Percentiles rank a stretch among this genome's conserved stretches.
Evolutionary conservation across 2,888 invertebrate species (phyloP).

Genomic region (Conomelus anceps): DNA sequence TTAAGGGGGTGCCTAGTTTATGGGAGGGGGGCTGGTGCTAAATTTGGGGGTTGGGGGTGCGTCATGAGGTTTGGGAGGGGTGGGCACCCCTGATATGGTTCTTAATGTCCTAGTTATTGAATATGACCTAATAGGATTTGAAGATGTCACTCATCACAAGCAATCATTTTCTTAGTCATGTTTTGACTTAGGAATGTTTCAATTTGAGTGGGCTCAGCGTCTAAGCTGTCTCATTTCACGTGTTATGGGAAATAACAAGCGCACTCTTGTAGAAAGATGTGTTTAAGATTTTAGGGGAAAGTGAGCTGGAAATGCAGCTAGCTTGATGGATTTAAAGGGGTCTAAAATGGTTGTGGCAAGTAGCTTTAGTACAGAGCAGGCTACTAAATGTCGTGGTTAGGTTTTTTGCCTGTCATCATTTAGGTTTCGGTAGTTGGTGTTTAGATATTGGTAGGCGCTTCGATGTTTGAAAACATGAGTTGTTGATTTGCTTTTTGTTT

Average conservation of each 20-base stretch:
- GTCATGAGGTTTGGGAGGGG: no score
- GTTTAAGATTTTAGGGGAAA: background rate
- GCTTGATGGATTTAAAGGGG: background rate
- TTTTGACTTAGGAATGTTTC: background rate
- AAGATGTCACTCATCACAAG: background rate
- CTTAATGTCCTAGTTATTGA: background rate
- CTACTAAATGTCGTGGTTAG: background rate
- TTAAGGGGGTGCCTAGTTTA: no score
- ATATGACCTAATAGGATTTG: background rate
- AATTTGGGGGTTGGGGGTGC: no score
- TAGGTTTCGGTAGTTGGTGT: background rate
- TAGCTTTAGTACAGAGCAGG: background rate
- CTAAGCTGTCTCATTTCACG: background rate
- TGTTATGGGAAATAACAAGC: background rate
- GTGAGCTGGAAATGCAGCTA: background rate
- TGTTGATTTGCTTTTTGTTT: background rate
- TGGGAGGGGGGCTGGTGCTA: no score
- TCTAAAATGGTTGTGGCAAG: background rate
- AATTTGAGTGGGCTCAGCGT: background rate
- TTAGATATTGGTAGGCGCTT: background rate
- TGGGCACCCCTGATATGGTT: no score
- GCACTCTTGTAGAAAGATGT: background rate
- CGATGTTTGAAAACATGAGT: background rate
- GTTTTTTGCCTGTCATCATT: background rate
- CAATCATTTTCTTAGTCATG: background rate